Conservation (phyloP, 2,113 vertebrate genomes). For the Bufo gargarizans region DNA sequence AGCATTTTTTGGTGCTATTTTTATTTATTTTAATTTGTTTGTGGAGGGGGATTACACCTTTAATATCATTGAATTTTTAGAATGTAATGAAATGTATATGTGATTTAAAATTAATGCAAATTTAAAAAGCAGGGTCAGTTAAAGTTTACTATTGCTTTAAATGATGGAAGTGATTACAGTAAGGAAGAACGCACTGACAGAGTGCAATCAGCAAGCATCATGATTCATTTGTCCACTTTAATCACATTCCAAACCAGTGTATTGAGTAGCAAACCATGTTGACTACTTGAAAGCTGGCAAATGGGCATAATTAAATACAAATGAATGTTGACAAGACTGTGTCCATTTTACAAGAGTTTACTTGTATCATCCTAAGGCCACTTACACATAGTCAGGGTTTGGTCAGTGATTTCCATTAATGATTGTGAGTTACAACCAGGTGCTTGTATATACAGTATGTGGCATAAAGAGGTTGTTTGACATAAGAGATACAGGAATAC, state of each 20-base stretch:
- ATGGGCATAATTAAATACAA: constrained; percentile 21
- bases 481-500: too few species aligned
- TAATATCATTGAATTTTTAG: not conserved
- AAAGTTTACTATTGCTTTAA: constrained; percentile 32
- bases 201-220: constrained; percentile 36
- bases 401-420: too few species aligned
- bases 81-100: not conserved
- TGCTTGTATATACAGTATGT: too few species aligned
- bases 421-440: too few species aligned
- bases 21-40: too few species aligned
- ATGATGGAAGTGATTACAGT: constrained; percentile 41
- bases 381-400: too few species aligned
- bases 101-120: constrained; percentile 7
- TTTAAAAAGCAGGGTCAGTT: constrained; percentile 31
- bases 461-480: too few species aligned
- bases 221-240: constrained; percentile 41
- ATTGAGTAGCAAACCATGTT: constrained; percentile 6
- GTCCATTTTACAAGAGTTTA: constrained; percentile 2
- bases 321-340: constrained; percentile 21
- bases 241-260: constrained; percentile 37
- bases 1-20: too few species aligned
- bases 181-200: constrained; percentile 17
- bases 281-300: constrained; percentile 7
- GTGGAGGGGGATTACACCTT: too few species aligned
- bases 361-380: not conserved